A percentile compares a stretch with the other conserved stretches of the same genome.
Conservation (phyloP, 2,888 invertebrate species). For the Drosophila bunnanda region DNA sequence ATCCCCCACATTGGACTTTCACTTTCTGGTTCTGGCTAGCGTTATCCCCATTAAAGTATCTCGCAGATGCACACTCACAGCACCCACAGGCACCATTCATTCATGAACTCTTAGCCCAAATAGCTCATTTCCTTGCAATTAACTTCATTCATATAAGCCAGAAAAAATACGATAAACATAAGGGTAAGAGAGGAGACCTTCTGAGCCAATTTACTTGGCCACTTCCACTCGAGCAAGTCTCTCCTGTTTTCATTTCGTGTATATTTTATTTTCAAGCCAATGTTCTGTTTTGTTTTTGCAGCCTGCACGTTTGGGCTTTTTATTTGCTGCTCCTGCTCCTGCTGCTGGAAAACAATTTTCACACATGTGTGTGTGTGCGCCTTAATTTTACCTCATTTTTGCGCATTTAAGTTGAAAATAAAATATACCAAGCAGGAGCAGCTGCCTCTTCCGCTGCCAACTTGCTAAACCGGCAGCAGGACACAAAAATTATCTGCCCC, state of each 20-base stretch:
- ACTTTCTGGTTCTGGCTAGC: conserved; percentile 16
- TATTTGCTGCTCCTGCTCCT: conserved; percentile 64
- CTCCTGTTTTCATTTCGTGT: not conserved
- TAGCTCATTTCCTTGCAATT: conserved; percentile 78
- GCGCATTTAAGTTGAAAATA: conserved; percentile 78
- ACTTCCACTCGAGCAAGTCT: conserved; percentile 60
- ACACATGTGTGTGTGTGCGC: conserved; percentile 60
- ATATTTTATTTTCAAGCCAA: conserved; percentile 10
- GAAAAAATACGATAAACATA: conserved; percentile 27
- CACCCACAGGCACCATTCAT: conserved; percentile 24
- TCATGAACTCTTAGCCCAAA: conserved; percentile 59
- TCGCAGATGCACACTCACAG: conserved; percentile 22
- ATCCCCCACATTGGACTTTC: conserved; percentile 18
- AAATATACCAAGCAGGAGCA: conserved; percentile 63
- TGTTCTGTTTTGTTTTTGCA: conserved; percentile 48
- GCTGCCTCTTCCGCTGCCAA: conserved; percentile 66
- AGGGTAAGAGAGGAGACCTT: conserved; percentile 40
- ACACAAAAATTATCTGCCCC: conserved; percentile 73
- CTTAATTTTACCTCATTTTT: conserved; percentile 80
- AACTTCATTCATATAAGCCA: conserved; percentile 63
- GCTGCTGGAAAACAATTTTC: conserved; percentile 76
- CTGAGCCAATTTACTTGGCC: conserved; percentile 69
- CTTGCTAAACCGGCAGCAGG: conserved; percentile 68
- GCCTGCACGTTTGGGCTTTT: conserved; percentile 73
- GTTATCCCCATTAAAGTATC: conserved; percentile 1